Evolutionary conservation across 2,888 invertebrate species (phyloP), one percentile per base, ranked within the genome.

Genomic region (Bellardia pandia): DNA sequence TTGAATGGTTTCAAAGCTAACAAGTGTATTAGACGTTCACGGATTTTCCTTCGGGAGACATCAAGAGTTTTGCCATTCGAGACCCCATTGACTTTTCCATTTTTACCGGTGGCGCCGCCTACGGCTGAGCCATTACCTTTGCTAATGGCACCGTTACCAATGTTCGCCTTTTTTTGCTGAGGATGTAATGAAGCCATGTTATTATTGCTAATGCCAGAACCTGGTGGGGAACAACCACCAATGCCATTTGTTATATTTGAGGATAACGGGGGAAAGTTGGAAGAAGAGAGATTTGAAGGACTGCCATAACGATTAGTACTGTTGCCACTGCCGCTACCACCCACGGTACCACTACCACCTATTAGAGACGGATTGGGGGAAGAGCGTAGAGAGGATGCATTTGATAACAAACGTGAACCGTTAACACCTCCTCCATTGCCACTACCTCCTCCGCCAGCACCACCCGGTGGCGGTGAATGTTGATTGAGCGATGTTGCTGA

Each of bases 21-120:
- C 93, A 98, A 95, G 94, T 99, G 99, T 93, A 99, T 97, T 93
- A 99, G 96, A 94, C 98, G 96, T 95, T 98, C 98, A 94, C 98
- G 92, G 88, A 93, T 97, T 95, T 91, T 95, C 95, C 93, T 92
- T 30, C 92, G 90, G 5, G 93, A 93, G 92, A 93, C 93, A 92
- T 94, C 93, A 4, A 90, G 90, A 82, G 90, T 90, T 86, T 92
- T 93, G 53, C 90, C 86, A 64, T 87, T 87, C 3, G 60, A 60
- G 30, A 60, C 40, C 16, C 88, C 87, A 71, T 69, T 75, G 8
- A 88, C 83, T 75, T 80, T 83, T 48, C 77, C 71, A 76, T 86
- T 85, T 13, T 66, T 72, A 37, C 88, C 89, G 11, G 87, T 84
- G 53, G 87, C 77, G n/a, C 76, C 58, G 16, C 75, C 68, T 68